A percentile compares a stretch with the other conserved stretches of the same genome.
These are phyloP conservation scores for Gallinago jamesoni DNA, from an alignment of 2,113 vertebrate species.

Conservation along the genomic window DNA sequence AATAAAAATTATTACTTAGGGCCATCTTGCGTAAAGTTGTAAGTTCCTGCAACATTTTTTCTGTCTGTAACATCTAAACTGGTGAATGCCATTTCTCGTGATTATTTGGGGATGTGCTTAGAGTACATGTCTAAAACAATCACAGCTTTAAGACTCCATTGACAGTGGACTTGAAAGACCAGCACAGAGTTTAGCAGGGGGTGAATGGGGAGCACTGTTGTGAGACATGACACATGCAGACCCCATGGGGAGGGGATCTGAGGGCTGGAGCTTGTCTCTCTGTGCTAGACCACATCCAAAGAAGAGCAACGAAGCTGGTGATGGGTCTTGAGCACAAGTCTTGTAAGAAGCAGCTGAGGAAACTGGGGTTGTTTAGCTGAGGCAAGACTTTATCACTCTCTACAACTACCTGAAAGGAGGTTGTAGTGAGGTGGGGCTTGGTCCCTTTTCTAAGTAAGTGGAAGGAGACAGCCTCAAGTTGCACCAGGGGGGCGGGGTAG, in stretches of 20 bases:
- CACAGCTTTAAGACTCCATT: neutral
- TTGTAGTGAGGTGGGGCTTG: accelerated
- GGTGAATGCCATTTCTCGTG: neutral
- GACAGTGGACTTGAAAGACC: neutral
- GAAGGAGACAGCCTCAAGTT: neutral
- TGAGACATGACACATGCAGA: accelerated
- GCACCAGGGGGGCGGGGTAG: neutral
- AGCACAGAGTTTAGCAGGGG: neutral
- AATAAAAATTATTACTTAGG: neutral
- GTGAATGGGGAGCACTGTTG: accelerated
- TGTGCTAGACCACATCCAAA: accelerated
- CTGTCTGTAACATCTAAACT: neutral
- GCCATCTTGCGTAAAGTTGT: neutral
- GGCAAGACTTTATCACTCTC: accelerated
- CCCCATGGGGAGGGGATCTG: accelerated
- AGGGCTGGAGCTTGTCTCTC: neutral
- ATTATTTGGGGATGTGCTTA: neutral
- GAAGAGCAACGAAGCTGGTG: neutral
- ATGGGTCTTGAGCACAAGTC: neutral
- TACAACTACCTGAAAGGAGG: neutral
- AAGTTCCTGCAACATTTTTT: neutral
- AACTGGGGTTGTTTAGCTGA: neutral
- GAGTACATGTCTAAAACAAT: neutral
- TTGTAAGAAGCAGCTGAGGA: neutral
- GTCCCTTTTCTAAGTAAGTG: neutral